These are phyloP conservation scores for Hecatera dysodea DNA, from an alignment of 2,888 invertebrate species.

Conservation along the genomic window DNA sequence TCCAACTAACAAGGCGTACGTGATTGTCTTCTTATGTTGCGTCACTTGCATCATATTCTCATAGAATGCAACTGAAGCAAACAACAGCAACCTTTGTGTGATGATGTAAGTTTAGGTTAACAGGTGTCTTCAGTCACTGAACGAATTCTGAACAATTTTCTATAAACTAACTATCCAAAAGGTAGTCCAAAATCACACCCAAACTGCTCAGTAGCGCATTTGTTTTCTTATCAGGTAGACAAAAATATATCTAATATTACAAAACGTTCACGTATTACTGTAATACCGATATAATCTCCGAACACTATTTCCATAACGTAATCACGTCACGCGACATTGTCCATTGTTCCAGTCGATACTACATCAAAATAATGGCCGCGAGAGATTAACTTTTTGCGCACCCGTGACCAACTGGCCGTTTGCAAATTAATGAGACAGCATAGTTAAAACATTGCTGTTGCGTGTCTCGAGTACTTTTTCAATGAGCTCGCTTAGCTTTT, in stretches of 20 bases:
- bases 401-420: conserved; percentile 68
- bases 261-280: conserved; percentile 73
- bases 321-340: conserved; percentile 76
- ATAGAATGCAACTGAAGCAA: conserved; percentile 14
- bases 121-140: not conserved
- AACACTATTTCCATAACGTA: conserved; percentile 74
- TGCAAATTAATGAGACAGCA: conserved; percentile 71
- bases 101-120: not conserved
- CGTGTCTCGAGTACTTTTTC: conserved; percentile 58
- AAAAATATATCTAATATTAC: conserved; percentile 57
- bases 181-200: conserved; percentile 24
- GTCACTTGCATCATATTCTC: conserved; percentile 22
- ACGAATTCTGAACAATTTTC: conserved; percentile 3
- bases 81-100: conserved; percentile 8
- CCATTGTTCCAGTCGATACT: conserved; percentile 80
- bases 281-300: conserved; percentile 74
- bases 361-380: conserved; percentile 68
- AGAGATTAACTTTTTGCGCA: conserved; percentile 72
- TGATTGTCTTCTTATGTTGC: conserved; percentile 44
- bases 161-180: too few relatives aligned
- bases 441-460: conserved; percentile 57
- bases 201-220: conserved; percentile 36
- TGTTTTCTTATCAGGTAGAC: conserved; percentile 60
- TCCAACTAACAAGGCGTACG: conserved; percentile 72
- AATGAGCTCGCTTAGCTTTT: conserved; percentile 56